These are phyloP conservation scores for Varecia variegata DNA, from an alignment of 2,797 vertebrate genomes.

Conservation along the genomic window DNA sequence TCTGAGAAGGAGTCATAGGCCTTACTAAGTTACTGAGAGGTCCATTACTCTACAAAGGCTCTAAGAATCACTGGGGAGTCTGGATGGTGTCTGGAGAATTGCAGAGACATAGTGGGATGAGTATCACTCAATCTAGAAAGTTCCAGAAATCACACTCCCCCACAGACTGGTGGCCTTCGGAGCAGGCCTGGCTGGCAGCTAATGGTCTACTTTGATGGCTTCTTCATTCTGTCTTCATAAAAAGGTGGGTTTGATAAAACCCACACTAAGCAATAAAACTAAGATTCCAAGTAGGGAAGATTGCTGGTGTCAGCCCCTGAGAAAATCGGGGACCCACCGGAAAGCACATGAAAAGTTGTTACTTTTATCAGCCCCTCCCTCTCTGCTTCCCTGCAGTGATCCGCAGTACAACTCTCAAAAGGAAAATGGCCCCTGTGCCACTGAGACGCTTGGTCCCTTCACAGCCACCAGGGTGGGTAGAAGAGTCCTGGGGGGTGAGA, in stretches of 20 bases:
- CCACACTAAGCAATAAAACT: background rate
- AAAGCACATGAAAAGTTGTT: background rate
- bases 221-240: background rate
- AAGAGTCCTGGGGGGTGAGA: background rate
- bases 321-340: background rate
- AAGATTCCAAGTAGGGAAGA: background rate
- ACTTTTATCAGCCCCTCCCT: background rate
- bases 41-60: background rate
- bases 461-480: background rate
- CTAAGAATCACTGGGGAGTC: background rate
- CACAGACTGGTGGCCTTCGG: background rate
- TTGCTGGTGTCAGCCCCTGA: background rate
- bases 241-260: background rate
- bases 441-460: background rate
- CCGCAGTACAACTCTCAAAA: background rate
- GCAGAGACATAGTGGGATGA: background rate
- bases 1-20: background rate
- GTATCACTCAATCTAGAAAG: background rate
- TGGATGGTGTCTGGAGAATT: background rate
- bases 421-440: background rate
- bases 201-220: background rate
- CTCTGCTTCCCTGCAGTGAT: background rate
- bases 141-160: background rate
- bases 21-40: background rate
- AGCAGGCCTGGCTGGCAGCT: background rate